Evolutionary conservation across 1,140 invertebrate genomes (phyloP).

Genomic region (Leptinotarsa undecemlineata): DNA sequence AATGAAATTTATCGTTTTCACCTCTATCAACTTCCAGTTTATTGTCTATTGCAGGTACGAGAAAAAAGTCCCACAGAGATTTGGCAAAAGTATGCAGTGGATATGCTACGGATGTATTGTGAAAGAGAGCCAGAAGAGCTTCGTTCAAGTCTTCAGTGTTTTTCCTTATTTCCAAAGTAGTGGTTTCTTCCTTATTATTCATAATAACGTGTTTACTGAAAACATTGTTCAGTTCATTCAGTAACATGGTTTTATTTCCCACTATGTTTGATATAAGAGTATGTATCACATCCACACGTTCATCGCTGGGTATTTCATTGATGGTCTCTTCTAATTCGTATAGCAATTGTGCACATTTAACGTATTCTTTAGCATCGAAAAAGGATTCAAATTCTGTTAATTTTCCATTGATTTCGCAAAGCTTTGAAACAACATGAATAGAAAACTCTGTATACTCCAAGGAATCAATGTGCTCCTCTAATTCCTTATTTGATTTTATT

Average conservation of each 20-base stretch:
- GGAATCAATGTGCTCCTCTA: conserved; percentile 59
- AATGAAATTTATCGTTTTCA: conserved; percentile 54
- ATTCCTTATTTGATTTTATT: conserved; percentile 58
- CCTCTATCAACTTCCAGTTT: conserved; percentile 56
- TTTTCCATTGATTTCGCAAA: conserved; percentile 59
- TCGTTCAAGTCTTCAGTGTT: conserved; percentile 32
- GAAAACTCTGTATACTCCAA: conserved; percentile 60
- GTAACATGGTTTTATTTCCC: conserved; percentile 19
- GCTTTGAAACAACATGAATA: conserved; percentile 58
- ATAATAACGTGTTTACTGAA: conserved; percentile 58
- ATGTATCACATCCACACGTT: conserved; percentile 59
- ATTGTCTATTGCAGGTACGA: conserved; percentile 61
- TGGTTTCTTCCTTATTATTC: conserved; percentile 42
- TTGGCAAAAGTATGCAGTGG: conserved; percentile 55
- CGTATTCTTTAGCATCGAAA: conserved; percentile 55
- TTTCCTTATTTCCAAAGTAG: conserved; percentile 38
- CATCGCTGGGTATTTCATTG: conserved; percentile 57
- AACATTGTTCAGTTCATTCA: conserved; percentile 55
- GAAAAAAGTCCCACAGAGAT: conserved; percentile 60
- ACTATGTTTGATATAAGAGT: conserved; percentile 51
- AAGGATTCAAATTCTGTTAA: conserved; percentile 58
- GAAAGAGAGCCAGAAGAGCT: conserved; percentile 35
- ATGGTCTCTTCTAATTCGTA: conserved; percentile 58
- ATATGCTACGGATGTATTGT: conserved; percentile 20
- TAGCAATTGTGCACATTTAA: conserved; percentile 59